Evolutionary conservation across 2,888 invertebrate genomes (phyloP).

Genomic region (Gnatocerus cornutus): DNA sequence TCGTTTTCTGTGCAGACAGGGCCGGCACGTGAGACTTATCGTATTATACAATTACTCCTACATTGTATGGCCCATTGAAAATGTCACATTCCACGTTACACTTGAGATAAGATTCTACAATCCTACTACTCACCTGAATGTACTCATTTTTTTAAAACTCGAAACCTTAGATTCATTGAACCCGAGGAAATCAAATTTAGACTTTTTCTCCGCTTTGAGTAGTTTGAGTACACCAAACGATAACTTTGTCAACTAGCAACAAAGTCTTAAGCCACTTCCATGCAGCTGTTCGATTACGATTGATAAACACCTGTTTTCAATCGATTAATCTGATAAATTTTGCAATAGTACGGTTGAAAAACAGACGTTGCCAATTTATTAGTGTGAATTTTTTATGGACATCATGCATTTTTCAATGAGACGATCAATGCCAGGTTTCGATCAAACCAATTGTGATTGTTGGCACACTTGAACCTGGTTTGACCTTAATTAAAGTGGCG

Average conservation of each 20-base stretch:
- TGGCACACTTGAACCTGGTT: constrained; percentile 27
- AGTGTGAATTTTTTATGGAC: constrained; percentile 1
- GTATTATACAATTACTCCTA: neutral
- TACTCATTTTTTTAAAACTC: no score
- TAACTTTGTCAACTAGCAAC: neutral
- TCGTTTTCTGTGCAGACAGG: no score
- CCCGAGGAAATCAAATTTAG: no score
- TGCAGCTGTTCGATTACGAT: constrained; percentile 22
- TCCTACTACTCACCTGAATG: no score
- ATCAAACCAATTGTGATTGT: constrained; percentile 18
- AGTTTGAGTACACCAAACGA: no score
- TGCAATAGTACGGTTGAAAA: neutral
- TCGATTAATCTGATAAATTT: constrained; percentile 12
- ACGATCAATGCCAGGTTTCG: constrained; percentile 23
- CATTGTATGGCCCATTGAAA: neutral
- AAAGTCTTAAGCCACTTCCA: neutral
- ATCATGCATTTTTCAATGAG: constrained; percentile 11
- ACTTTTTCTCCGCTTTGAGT: no score
- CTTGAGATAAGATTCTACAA: no score
- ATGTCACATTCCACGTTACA: no score
- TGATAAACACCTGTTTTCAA: constrained; percentile 42
- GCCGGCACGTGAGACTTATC: neutral
- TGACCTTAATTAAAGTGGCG: constrained; percentile 26
- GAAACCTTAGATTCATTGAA: no score
- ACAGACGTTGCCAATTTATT: neutral